Percentiles rank a stretch among this genome's conserved stretches.
phyloP scores from a whole-genome alignment of 2,888 invertebrate genomes.

The Pachycephus smyrnensis region DNA sequence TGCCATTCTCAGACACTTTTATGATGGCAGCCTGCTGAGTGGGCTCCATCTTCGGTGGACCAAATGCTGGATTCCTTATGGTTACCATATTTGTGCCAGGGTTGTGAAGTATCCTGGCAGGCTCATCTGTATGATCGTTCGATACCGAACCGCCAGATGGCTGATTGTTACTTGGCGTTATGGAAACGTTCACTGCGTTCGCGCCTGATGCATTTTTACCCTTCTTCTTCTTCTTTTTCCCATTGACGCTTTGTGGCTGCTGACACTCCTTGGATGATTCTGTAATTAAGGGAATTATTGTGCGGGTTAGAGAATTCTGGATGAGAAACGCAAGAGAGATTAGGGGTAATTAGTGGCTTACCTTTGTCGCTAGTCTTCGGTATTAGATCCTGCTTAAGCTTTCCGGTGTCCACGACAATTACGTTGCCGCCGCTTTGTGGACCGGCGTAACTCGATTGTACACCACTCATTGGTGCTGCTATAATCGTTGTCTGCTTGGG shows the following conservation, averaged over 20 bases:
- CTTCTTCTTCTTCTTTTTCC: conserved; percentile 71
- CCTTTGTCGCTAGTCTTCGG: conserved; percentile 58
- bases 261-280: conserved; percentile 44
- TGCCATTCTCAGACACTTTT: conserved; percentile 78
- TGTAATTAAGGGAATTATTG: conserved; percentile 22
- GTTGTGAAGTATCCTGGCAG: conserved; percentile 66
- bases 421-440: conserved; percentile 70
- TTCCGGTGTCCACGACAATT: conserved; percentile 74
- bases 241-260: conserved; percentile 59
- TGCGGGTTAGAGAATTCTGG: not conserved
- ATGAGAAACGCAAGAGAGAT: not conserved
- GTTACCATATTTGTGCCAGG: conserved; percentile 78
- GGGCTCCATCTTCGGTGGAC: conserved; percentile 68
- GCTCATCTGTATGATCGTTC: conserved; percentile 50
- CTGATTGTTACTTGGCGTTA: conserved; percentile 27
- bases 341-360: conserved; percentile 25
- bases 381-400: conserved; percentile 68
- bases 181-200: conserved; percentile 9
- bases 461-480: conserved; percentile 61
- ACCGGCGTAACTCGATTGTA: conserved; percentile 54
- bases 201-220: conserved; percentile 46
- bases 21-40: conserved; percentile 75
- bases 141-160: conserved; percentile 51
- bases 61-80: conserved; percentile 83
- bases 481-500: conserved; percentile 64